Evolutionary conservation across 2,888 invertebrate genomes (phyloP).

Genomic region (Drosophila rubida): DNA sequence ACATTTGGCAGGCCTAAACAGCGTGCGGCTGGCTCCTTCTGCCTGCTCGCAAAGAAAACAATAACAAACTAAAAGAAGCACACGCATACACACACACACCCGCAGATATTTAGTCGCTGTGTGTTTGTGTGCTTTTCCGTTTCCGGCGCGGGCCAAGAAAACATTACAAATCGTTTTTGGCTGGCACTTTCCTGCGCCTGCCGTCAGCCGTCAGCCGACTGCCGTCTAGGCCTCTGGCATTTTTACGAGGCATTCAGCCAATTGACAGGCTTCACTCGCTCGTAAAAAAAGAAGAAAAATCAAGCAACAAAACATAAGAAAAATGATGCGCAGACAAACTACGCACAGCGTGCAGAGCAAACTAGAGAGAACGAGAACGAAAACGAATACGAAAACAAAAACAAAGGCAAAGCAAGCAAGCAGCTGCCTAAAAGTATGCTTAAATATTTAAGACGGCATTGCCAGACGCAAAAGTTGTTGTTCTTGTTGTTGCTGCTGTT

Average conservation of each 20-base stretch:
- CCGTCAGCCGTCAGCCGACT: no score
- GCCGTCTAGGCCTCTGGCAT: conserved; percentile 71
- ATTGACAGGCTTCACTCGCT: conserved; percentile 81
- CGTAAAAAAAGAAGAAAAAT: conserved; percentile 65
- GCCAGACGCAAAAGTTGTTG: conserved; percentile 50
- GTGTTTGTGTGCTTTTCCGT: conserved; percentile 66
- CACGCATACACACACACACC: conserved; percentile 30
- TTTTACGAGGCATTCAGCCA: conserved; percentile 82
- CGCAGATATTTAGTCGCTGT: conserved; percentile 4
- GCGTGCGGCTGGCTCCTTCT: conserved; percentile 7
- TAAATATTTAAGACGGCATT: conserved; percentile 71
- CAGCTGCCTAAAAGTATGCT: conserved; percentile 67
- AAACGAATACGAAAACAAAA: conserved; percentile 23
- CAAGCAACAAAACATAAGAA: conserved; percentile 69
- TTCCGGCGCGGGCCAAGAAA: conserved; percentile 72
- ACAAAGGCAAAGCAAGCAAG: no score
- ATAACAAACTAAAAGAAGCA: conserved; percentile 74
- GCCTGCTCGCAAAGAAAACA: conserved; percentile 54
- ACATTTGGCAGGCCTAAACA: conserved; percentile 79
- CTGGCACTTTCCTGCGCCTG: conserved; percentile 37
- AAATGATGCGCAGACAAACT: conserved; percentile 76
- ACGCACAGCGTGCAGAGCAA: conserved; percentile 27
- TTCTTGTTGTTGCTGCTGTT: conserved; percentile 28
- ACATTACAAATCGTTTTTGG: conserved; percentile 80
- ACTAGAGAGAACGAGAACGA: not conserved